phyloP scores from a whole-genome alignment of 2,797 vertebrate species.

The Cossypha polioptera region DNA sequence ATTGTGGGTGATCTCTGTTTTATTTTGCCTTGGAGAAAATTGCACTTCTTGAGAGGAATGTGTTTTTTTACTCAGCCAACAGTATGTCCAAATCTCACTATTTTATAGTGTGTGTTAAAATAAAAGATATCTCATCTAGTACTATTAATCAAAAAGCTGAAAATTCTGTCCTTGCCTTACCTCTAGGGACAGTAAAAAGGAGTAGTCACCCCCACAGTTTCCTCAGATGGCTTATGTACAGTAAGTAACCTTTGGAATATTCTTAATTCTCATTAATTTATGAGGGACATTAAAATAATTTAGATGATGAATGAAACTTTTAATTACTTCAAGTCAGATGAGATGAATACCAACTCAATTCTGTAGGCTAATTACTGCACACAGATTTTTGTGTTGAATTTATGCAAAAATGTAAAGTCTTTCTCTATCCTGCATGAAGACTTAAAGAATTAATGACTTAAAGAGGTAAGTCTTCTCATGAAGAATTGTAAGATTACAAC shows the following conservation, averaged over 20 bases:
- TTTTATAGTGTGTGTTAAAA: background rate
- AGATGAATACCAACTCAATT: background rate
- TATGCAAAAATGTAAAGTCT: background rate
- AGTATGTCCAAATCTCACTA: background rate
- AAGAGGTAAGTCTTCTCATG: too few species aligned
- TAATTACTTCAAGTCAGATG: background rate
- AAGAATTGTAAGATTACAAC: background rate
- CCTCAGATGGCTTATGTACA: background rate
- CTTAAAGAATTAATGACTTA: background rate
- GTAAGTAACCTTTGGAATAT: background rate
- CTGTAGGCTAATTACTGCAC: background rate
- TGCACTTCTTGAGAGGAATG: background rate
- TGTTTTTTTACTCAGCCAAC: background rate
- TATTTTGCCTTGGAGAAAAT: background rate
- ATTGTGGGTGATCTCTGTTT: background rate
- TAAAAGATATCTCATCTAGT: background rate
- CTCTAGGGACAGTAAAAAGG: background rate
- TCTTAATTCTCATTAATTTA: background rate
- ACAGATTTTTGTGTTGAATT: background rate
- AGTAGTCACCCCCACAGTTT: background rate
- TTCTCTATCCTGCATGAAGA: background rate
- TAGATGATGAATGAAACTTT: background rate
- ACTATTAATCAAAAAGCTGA: background rate
- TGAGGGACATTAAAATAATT: background rate
- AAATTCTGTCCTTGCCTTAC: background rate